A percentile compares a stretch with the other conserved stretches of the same genome.
Evolutionary conservation across 2,113 vertebrate genomes (phyloP).

Genomic region (Oceanodroma tethys): DNA sequence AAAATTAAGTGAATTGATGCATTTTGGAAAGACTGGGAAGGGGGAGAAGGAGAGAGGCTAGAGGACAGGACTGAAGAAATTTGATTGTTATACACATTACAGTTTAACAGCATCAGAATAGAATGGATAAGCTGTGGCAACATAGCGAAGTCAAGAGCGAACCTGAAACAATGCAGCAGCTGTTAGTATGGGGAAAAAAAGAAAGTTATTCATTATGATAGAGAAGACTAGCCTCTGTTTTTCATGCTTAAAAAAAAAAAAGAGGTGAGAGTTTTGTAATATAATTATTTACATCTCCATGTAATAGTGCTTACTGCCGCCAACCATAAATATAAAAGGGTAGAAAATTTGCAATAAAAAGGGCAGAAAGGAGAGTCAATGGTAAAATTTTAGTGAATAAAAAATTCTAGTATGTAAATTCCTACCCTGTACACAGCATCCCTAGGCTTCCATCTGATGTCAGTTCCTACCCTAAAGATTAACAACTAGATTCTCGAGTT

Average conservation of each 20-base stretch:
- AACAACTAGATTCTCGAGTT: neutral
- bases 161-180: neutral
- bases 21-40: neutral
- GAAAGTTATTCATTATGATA: neutral
- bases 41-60: neutral
- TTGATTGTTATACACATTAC: neutral
- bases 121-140: neutral
- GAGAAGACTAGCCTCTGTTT: neutral
- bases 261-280: neutral
- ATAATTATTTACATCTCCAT: neutral
- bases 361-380: neutral
- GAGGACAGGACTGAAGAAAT: neutral
- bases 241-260: neutral
- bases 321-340: neutral
- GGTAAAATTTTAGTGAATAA: neutral
- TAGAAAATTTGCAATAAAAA: neutral
- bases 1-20: neutral
- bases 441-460: neutral
- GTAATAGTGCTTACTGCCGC: neutral
- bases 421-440: neutral
- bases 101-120: neutral
- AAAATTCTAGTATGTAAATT: neutral
- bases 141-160: neutral
- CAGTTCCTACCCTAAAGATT: neutral
- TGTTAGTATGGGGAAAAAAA: neutral